A percentile compares a stretch with the other conserved stretches of the same genome.
These are phyloP conservation scores for Trinectes maculatus DNA, from an alignment of 2,113 vertebrate species.

Conservation along the genomic window DNA sequence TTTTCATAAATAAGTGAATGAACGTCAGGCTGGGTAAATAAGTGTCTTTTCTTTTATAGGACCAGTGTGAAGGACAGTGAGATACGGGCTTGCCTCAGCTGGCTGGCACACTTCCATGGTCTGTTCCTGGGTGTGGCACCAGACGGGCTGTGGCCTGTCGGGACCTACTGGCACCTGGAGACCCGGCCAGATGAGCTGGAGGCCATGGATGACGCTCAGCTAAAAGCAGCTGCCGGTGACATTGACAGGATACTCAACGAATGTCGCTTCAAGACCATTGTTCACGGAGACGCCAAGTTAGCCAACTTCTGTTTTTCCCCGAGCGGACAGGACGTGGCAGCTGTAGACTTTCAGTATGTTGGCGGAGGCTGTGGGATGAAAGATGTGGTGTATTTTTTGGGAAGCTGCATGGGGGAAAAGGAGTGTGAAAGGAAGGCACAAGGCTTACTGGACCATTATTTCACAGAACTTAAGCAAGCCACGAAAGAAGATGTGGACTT, in stretches of 20 bases:
- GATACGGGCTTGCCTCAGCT: slow-evolving; percentile 77
- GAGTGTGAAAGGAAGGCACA: slow-evolving; percentile 76
- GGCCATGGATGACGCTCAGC: slow-evolving; percentile 68
- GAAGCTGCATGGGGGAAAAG: slow-evolving; percentile 79
- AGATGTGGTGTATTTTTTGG: slow-evolving; percentile 80
- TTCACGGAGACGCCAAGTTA: slow-evolving; percentile 83
- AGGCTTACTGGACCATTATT: slow-evolving; percentile 75
- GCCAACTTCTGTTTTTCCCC: slow-evolving; percentile 83
- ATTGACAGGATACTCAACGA: slow-evolving; percentile 74
- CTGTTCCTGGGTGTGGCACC: slow-evolving; percentile 74
- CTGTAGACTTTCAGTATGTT: slow-evolving; percentile 84
- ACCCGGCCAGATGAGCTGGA: slow-evolving; percentile 82
- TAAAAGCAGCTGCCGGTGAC: slow-evolving; percentile 73
- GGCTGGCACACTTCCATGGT: slow-evolving; percentile 83
- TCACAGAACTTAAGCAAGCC: slow-evolving; percentile 64
- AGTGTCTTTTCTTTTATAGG: slow-evolving; percentile 37
- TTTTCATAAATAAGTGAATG: not conserved
- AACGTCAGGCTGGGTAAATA: not conserved
- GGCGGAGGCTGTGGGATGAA: slow-evolving; percentile 85
- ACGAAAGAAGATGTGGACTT: slow-evolving; percentile 61
- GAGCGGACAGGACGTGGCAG: slow-evolving; percentile 67
- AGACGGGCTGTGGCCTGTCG: slow-evolving; percentile 78
- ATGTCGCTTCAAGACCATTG: slow-evolving; percentile 78
- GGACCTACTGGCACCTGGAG: slow-evolving; percentile 85
- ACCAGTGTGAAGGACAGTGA: slow-evolving; percentile 70